Percentiles rank a stretch among this genome's conserved stretches.
These are phyloP conservation scores for Leptoclinus maculatus DNA, from an alignment of 2,797 vertebrate species.

Conservation along the genomic window DNA sequence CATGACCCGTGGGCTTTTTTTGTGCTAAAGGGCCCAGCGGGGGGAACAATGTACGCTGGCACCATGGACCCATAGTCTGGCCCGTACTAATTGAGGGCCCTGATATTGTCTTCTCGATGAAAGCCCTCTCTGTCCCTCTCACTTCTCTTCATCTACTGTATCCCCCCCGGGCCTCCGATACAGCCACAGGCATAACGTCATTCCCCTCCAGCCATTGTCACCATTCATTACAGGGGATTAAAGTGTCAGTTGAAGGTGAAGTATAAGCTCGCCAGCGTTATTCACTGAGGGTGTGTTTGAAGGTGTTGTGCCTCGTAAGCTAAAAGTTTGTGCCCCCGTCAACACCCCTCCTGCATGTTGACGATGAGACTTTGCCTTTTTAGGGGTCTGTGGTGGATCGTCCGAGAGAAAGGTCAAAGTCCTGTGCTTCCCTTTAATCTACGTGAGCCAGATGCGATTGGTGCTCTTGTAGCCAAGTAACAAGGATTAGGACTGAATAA, in stretches of 20 bases:
- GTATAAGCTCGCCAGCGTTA: constrained; percentile 32
- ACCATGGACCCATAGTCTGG: constrained; percentile 79
- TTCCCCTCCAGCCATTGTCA: constrained; percentile 66
- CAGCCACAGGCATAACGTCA: constrained; percentile 74
- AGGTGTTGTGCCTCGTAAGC: constrained; percentile 38
- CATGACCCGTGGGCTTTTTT: constrained; percentile 61
- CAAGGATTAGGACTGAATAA: constrained; percentile 52
- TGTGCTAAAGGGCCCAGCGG: constrained; percentile 47
- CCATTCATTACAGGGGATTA: constrained; percentile 77
- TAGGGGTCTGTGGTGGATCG: background rate
- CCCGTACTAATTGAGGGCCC: constrained; percentile 84
- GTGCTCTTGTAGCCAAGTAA: constrained; percentile 55
- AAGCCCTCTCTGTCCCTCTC: constrained; percentile 87
- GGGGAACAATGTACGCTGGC: constrained; percentile 72
- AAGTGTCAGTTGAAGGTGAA: constrained; percentile 74
- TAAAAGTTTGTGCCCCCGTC: constrained; percentile 43
- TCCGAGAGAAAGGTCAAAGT: constrained; percentile 45
- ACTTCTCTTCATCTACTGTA: constrained; percentile 83
- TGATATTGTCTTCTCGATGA: constrained; percentile 87
- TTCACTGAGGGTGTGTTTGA: constrained; percentile 41
- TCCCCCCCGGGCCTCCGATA: constrained; percentile 79
- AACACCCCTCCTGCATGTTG: constrained; percentile 22
- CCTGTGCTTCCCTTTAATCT: constrained; percentile 46
- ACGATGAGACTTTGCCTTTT: constrained; percentile 25
- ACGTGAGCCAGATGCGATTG: constrained; percentile 56